These are phyloP conservation scores for Tenthredo amoena DNA, from an alignment of 2,888 invertebrate genomes.

Conservation along the genomic window DNA sequence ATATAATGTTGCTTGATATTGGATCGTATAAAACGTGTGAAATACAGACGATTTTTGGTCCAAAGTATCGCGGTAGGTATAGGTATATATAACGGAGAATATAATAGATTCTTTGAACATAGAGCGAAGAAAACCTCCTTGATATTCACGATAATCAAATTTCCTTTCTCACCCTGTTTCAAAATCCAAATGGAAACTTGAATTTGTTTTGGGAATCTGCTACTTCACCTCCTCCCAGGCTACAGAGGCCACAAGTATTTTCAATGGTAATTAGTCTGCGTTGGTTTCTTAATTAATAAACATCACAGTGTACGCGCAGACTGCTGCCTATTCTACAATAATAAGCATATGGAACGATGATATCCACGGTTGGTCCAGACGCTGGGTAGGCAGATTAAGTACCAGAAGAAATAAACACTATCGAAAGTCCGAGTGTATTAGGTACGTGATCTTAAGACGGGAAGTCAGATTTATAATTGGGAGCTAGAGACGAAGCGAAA, in stretches of 20 bases:
- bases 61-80: neutral
- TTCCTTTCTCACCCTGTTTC: neutral
- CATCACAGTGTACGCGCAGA: neutral
- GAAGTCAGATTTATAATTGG: conserved; percentile 16
- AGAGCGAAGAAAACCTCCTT: neutral
- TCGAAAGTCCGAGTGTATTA: neutral
- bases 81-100: neutral
- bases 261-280: neutral
- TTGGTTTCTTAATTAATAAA: conserved; percentile 24
- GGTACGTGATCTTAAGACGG: neutral
- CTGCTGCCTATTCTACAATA: conserved; percentile 33
- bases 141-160: neutral
- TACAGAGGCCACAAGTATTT: neutral
- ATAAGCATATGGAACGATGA: conserved; percentile 59
- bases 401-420: neutral
- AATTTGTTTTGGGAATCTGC: conserved; percentile 39
- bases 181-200: neutral
- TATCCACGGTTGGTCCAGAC: neutral
- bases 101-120: neutral
- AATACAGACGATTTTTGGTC: conserved; percentile 41
- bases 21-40: conserved; percentile 66
- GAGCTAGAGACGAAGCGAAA: neutral
- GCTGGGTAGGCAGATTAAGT: neutral
- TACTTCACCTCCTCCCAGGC: neutral
- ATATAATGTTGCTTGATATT: conserved; percentile 68